Base-by-base conservation (phyloP, 2,797 vertebrate species). In the Cynopterus sphinx region DNA sequence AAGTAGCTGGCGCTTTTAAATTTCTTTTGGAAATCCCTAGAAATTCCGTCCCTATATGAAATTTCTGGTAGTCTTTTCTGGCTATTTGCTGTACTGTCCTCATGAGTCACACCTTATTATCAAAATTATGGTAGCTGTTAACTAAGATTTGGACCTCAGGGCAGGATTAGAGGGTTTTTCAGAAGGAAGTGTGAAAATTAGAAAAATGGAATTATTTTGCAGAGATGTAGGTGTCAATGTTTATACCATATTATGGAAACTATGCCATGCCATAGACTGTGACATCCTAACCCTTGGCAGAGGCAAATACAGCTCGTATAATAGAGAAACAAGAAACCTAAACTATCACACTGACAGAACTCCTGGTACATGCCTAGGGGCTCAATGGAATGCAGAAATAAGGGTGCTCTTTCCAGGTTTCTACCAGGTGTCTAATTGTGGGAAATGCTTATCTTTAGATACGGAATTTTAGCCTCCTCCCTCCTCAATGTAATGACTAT, bases 401-500 rank as follows among this genome's bases (percentile, higher is more conserved):
- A 93, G 28, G 84, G 33, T n/a, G 31, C 59, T 90, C 46, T 85
- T 71, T 84, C 87, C 93, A 88, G 63, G 65, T 78, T 71, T 55
- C 81, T 88, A 74, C 43, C 63, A 82, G 71, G 39, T 78, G 46
- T 90, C 93, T 92, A 55, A 68, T 39, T 90, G 61, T 61, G 77
- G 84, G 89, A 89, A 75, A 93, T 0, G 4, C 24, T 86, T 61
- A 31, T 91, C 75, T 94, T 95, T 94, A 46, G 51, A 83, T 21
- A 75, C 2, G 59, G 33, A n/a, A 51, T 2, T 49, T n/a, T 16
- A 68, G 19, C 79, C 57, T 88, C 67, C 84, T 95, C 41, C 16
- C 49, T 90, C 65, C 92, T 94, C 92, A 94, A 9, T 94, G 93
- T 97, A 97, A 98, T 93, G 96, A 97, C 91, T 96, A 97, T 95